Base-by-base conservation (phyloP, 2,113 vertebrate species). In the Chamaetylas fuelleborni region DNA sequence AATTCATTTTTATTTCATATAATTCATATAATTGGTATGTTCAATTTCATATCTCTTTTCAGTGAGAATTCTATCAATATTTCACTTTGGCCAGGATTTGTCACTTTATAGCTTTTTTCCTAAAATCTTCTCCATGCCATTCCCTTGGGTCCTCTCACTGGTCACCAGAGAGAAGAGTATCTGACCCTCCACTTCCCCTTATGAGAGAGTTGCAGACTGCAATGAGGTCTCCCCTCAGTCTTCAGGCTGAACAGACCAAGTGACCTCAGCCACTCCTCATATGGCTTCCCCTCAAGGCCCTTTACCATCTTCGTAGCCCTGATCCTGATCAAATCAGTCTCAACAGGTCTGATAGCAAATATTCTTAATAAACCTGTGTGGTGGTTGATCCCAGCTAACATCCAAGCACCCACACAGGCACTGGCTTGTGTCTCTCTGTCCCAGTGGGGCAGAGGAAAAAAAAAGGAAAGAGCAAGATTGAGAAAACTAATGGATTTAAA, bases 241-340 rank as follows among this genome's bases (percentile, higher is more conserved):
- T 57, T 5, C 28, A 58, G 19, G 19, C 15, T 34, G 48, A 80
- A 48, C 19, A 26, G 34, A 29, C 13, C 17, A 22, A 48, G 17
- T 48, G 29, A 53, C 11, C 4, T n/a, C 36, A 50, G 11, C 31
- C 26, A 25, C 31, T 50, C 8, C 5, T 57, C 28, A 11, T 16
- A 33, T 1, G 5, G 7, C 53, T 66, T n/a, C 11, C 33, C 8
- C 2, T 58, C 23, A 1, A 60, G 53, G 19, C 4, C 50, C 16
- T 51, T 81, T 45, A 38, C 15, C 22, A 3, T 51, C 51, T 58
- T 66, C 0, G 0, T n/a, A 45, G 36, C 4, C 36, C 28, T 29
- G 14, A 57, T 57, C 5, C 18, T 43, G 15, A 50, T 50, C 9
- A 57, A 10, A 60, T 64, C 4, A 56, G 4, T 61, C 45, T 87